A percentile compares a stretch with the other conserved stretches of the same genome.
Evolutionary conservation across 2,888 invertebrate genomes (phyloP).

Genomic region (Calameuta pallipes): DNA sequence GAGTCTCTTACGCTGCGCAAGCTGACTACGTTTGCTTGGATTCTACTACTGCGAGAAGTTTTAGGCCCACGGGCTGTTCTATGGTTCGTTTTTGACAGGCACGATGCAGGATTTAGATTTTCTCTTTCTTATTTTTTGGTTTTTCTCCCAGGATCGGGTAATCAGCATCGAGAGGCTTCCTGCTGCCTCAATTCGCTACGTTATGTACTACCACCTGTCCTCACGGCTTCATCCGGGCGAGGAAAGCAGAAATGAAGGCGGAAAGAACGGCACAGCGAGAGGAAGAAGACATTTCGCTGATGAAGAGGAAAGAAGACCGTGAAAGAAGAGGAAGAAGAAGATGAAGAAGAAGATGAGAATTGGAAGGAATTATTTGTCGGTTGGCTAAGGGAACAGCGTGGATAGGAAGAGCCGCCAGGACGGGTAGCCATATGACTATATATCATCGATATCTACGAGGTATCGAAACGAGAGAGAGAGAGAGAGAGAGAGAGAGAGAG

Average conservation of each 20-base stretch:
- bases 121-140: constrained; percentile 18
- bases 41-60: background rate
- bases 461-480: constrained; percentile 31
- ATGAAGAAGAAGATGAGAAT: too few relatives aligned
- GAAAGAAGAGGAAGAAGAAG: constrained; percentile 18
- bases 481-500: too few relatives aligned
- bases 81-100: constrained; percentile 49
- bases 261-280: constrained; percentile 35
- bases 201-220: constrained; percentile 13
- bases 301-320: constrained; percentile 14
- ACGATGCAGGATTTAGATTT: constrained; percentile 51
- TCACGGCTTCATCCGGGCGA: constrained; percentile 6
- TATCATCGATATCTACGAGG: background rate
- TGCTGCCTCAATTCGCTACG: constrained; percentile 39
- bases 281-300: constrained; percentile 5
- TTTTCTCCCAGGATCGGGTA: constrained; percentile 39
- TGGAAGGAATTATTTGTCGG: constrained; percentile 12
- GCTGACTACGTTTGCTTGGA: constrained; percentile 24
- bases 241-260: constrained; percentile 23
- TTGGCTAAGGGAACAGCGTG: background rate
- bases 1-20: constrained; percentile 29
- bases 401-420: background rate
- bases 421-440: background rate
- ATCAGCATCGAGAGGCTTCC: constrained; percentile 48
- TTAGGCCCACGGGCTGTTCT: background rate